A percentile compares a stretch with the other conserved stretches of the same genome.
These are phyloP conservation scores for Hydroisotoma schaefferi DNA, from an alignment of 2,888 invertebrate species.

Conservation along the genomic window DNA sequence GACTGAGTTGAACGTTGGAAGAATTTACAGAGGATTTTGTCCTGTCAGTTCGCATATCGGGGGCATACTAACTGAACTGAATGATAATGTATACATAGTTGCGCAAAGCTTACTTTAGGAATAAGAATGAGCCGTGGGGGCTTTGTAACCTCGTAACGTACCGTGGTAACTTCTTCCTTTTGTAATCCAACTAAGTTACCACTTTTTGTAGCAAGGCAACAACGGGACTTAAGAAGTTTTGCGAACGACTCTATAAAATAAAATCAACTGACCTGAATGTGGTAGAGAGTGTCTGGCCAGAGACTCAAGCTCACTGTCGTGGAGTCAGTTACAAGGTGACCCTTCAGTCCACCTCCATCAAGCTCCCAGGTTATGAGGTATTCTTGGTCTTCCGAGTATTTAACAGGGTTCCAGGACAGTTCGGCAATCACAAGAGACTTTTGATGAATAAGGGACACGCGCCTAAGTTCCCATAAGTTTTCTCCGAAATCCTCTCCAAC, in stretches of 20 bases:
- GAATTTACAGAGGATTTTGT: slow-evolving; percentile 3
- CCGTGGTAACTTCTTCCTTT: not conserved
- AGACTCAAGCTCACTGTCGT: slow-evolving; percentile 73
- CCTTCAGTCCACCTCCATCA: slow-evolving; percentile 74
- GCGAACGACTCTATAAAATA: no score
- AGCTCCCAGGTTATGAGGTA: slow-evolving; percentile 82
- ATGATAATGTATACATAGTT: no score
- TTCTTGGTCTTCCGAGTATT: slow-evolving; percentile 50
- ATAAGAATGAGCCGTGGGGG: slow-evolving; percentile 5
- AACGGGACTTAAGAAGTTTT: no score
- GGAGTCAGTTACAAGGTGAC: slow-evolving; percentile 75
- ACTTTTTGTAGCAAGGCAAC: no score
- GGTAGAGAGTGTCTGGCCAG: slow-evolving; percentile 76
- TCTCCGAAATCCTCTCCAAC: not conserved
- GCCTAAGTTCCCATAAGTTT: slow-evolving; percentile 62
- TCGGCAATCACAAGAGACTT: slow-evolving; percentile 66
- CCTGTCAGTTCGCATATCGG: slow-evolving; percentile 10
- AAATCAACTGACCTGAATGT: slow-evolving; percentile 71
- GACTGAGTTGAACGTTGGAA: not conserved
- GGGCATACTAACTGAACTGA: not conserved
- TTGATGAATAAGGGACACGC: slow-evolving; percentile 69
- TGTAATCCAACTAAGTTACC: not conserved
- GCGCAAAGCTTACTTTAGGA: not conserved
- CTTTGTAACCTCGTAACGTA: not conserved
- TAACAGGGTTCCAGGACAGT: slow-evolving; percentile 63